Evolutionary conservation across 2,113 vertebrate genomes (phyloP), one percentile per base, ranked within the genome.

Genomic region (Alethe diademata): DNA sequence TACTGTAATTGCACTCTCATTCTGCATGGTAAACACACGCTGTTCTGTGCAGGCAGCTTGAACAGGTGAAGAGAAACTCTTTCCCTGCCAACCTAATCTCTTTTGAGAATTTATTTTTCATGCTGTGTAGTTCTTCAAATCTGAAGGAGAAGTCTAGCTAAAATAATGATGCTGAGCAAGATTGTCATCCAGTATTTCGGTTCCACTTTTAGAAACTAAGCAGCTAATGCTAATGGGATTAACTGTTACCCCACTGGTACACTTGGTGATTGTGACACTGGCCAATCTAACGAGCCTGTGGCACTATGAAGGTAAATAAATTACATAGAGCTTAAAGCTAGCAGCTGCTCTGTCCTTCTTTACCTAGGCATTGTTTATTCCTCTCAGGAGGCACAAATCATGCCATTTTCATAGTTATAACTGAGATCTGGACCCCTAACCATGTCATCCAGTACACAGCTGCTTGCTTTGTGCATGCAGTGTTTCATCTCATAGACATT

Each of bases 151-250:
- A 40, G 19, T 76, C 74, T 56, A 76, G 78, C 78, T 94, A 76
- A 57, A 92, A 75, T 70, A 94, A 82, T 43, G 47, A 90, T 91
- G 62, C 70, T 85, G 84, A 94, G 45, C 70, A 82, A 85, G 66
- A 86, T 54, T 88, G 71, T 76, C 67, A 92, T 31, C 54, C 71
- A 87, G 67, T 75, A 84, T 93, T 91, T 89, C 0, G 2, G 57
- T 81, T 92, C 95, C 89, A 86, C 45, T 86, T 96, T 94, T 92
- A 95, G 95, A 91, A 93, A 90, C 84, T 91, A 94, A 95, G 93
- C 84, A 86, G 93, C 50, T 95, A 93, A 92, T 29, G 54, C 72
- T 95, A 95, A 97, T 88, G 92, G 84, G 93, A 95, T 97, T 95
- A 94, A 61, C 58, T 51, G 18, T 74, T 89, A 94, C 91, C 84